Conservation (phyloP, 53 echinoderm and acorn worm species). For the Actinopyga echinites region DNA sequence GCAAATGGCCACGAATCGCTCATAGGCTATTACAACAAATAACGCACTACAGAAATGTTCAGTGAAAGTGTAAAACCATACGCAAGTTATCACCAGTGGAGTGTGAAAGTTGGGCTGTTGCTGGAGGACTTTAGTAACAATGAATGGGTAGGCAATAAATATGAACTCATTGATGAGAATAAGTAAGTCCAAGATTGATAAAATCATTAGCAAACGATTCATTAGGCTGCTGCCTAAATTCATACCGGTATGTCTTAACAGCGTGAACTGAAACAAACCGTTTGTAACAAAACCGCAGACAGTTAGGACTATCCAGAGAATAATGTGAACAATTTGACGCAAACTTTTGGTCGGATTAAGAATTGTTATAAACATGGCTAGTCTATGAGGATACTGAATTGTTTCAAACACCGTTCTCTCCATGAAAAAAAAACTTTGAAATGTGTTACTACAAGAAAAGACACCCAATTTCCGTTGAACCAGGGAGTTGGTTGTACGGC, state of each 20-base stretch:
- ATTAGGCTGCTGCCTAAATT: neutral
- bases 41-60: conserved; percentile 1
- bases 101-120: neutral
- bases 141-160: conserved; percentile 5
- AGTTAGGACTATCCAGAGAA: neutral
- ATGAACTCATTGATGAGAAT: conserved; percentile 6
- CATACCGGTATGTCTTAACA: neutral
- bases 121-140: neutral
- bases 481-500: too few species aligned
- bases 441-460: too few species aligned
- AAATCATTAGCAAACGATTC: conserved; percentile 20
- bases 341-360: neutral
- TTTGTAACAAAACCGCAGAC: conserved; percentile 18
- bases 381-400: conserved; percentile 16
- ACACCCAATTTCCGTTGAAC: too few species aligned
- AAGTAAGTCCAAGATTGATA: neutral
- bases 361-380: conserved; percentile 10
- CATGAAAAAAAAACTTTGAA: too few species aligned
- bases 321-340: neutral
- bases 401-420: neutral
- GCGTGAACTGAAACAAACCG: neutral
- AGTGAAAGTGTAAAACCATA: conserved; percentile 11
- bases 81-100: neutral
- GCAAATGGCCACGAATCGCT: conserved; percentile 7
- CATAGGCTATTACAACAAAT: conserved; percentile 6